These are phyloP conservation scores for Nymphalis io DNA, from an alignment of 1,140 invertebrate genomes.

Conservation along the genomic window DNA sequence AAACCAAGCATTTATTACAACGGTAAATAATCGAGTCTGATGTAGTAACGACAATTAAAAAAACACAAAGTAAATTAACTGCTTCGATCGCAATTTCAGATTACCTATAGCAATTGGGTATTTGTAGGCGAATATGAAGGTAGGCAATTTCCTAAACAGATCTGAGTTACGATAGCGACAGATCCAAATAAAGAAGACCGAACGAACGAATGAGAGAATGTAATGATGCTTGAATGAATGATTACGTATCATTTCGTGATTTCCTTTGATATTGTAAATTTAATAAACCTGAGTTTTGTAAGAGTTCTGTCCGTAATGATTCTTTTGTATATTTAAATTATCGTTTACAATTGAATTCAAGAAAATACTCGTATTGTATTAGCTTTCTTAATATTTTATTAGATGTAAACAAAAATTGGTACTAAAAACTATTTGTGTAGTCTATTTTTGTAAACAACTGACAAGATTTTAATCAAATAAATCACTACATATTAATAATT, in stretches of 20 bases:
- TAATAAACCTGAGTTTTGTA: constrained; percentile 9
- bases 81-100: neutral
- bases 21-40: too few relatives aligned
- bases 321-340: neutral
- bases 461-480: too few relatives aligned
- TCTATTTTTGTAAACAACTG: too few relatives aligned
- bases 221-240: constrained; percentile 57
- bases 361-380: too few relatives aligned
- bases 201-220: constrained; percentile 55
- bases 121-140: constrained; percentile 24
- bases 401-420: too few relatives aligned
- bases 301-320: neutral
- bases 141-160: constrained; percentile 68
- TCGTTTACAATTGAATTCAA: too few relatives aligned
- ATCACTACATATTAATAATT: neutral
- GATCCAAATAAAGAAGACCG: constrained; percentile 40
- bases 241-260: constrained; percentile 39
- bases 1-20: too few relatives aligned
- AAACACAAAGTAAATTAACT: too few relatives aligned
- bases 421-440: too few relatives aligned
- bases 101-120: neutral
- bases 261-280: constrained; percentile 27
- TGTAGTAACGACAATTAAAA: too few relatives aligned
- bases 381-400: too few relatives aligned
- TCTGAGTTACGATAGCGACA: constrained; percentile 49